phyloP scores from a whole-genome alignment of 2,797 vertebrate genomes.

The Zalophus californianus region DNA sequence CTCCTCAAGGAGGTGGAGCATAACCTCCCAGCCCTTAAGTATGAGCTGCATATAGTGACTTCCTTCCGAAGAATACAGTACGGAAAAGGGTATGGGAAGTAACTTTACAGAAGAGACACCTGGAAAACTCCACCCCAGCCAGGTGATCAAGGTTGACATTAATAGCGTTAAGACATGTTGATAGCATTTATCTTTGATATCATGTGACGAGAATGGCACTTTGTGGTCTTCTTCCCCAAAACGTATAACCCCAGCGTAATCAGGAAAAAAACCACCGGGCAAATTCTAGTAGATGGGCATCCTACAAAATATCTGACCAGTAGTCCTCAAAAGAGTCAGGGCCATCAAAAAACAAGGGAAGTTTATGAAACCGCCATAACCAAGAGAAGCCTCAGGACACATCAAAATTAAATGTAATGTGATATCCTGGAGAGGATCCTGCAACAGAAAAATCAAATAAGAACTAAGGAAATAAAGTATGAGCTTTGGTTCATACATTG shows the following conservation, averaged over 20 bases:
- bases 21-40: background rate
- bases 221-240: background rate
- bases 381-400: background rate
- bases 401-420: background rate
- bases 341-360: background rate
- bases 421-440: background rate
- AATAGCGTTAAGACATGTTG: background rate
- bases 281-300: background rate
- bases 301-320: background rate
- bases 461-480: background rate
- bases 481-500: background rate
- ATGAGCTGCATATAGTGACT: background rate
- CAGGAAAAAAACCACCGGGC: background rate
- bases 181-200: background rate
- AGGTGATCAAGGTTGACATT: background rate
- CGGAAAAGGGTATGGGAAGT: rapidly evolving
- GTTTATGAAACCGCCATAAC: background rate
- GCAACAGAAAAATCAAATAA: background rate
- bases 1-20: background rate
- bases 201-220: background rate
- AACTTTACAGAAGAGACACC: background rate
- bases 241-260: background rate
- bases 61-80: background rate
- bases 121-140: background rate
- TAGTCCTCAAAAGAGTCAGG: background rate